phyloP scores from a whole-genome alignment of 2,888 invertebrate species.

The Shargacucullia verbasci region DNA sequence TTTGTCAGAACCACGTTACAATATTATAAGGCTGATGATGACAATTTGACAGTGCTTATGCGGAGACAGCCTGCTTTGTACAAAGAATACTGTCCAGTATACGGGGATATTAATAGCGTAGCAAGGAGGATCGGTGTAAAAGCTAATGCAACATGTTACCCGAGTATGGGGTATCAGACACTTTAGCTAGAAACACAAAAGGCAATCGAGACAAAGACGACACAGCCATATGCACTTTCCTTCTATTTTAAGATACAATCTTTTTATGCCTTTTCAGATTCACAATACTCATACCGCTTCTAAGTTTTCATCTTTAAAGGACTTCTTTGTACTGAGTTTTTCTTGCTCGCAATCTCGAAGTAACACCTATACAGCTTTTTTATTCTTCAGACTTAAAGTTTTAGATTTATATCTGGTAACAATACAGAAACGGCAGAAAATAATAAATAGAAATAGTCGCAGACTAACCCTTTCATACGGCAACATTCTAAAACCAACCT shows the following conservation, averaged over 20 bases:
- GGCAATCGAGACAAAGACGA: slow-evolving; percentile 10
- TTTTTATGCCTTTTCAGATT: slow-evolving; percentile 26
- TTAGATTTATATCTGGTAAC: slow-evolving; percentile 47
- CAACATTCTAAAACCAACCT: slow-evolving; percentile 16
- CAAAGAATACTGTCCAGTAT: no score
- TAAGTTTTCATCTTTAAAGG: slow-evolving; percentile 10
- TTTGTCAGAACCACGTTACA: slow-evolving; percentile 1
- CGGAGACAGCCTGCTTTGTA: no score
- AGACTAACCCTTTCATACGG: slow-evolving; percentile 15
- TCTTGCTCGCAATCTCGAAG: slow-evolving; percentile 6
- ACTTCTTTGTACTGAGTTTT: slow-evolving; percentile 17
- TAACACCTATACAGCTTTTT: slow-evolving; percentile 18
- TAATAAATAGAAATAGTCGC: slow-evolving; percentile 33
- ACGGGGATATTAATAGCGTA: no score
- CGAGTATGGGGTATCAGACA: slow-evolving; percentile 30
- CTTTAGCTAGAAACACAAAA: slow-evolving; percentile 3
- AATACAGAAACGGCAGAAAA: slow-evolving; percentile 22
- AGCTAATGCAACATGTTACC: slow-evolving; percentile 9
- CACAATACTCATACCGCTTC: slow-evolving; percentile 5
- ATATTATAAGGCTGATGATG: no score
- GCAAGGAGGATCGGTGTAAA: no score
- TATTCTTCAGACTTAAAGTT: slow-evolving; percentile 17
- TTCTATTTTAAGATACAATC: slow-evolving; percentile 20
- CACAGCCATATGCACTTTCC: slow-evolving; percentile 12
- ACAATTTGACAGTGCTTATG: no score